Evolutionary conservation across 1,140 invertebrate species (phyloP).

Genomic region (Tetramorium parvispinum): DNA sequence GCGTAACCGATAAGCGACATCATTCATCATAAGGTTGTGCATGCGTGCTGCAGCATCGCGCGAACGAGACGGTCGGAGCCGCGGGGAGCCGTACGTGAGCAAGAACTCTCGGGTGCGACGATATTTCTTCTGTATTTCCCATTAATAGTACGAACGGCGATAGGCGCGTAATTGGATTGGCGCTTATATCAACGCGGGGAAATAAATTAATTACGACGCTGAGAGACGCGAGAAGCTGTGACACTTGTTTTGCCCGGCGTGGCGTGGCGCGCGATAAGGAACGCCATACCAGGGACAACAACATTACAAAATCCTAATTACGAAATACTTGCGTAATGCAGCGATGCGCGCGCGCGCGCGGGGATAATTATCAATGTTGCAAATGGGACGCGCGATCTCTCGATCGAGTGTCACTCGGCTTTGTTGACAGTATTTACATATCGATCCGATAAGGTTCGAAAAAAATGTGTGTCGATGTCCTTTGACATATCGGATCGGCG

Average conservation of each 20-base stretch:
- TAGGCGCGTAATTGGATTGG: conserved; percentile 63
- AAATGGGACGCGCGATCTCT: not conserved
- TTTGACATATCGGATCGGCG: conserved; percentile 1
- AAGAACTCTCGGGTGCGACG: not conserved
- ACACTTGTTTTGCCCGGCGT: conserved; percentile 55
- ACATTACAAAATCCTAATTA: conserved; percentile 76
- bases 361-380: conserved; percentile 11
- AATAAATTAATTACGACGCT: conserved; percentile 68
- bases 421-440: not conserved
- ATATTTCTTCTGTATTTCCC: conserved; percentile 53
- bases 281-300: conserved; percentile 38
- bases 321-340: conserved; percentile 67
- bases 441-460: not conserved
- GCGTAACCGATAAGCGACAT: conserved; percentile 36
- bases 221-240: conserved; percentile 15
- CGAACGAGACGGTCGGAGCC: conserved; percentile 6
- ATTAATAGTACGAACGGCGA: conserved; percentile 46
- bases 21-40: conserved; percentile 53
- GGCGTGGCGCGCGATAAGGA: conserved; percentile 56
- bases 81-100: conserved; percentile 1
- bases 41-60: conserved; percentile 8
- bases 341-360: not conserved
- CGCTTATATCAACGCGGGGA: conserved; percentile 36
- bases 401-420: not conserved
- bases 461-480: conserved; percentile 9